Evolutionary conservation across 1,140 invertebrate species (phyloP).

Genomic region (Hermatobates lingyangjiaoensis): DNA sequence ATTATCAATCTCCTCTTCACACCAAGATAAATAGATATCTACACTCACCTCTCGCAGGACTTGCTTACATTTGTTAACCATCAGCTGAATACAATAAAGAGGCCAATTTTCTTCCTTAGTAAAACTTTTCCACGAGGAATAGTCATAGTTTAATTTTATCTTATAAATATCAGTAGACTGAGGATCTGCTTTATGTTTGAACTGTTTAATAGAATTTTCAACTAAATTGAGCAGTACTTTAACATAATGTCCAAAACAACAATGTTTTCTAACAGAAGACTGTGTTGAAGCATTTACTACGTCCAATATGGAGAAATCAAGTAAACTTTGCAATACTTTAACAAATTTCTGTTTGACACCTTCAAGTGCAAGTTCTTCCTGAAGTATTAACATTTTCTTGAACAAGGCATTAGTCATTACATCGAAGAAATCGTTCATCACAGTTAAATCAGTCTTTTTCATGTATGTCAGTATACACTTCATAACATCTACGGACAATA

Average conservation of each 20-base stretch:
- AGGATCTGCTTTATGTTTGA: not conserved
- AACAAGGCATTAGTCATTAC: not conserved
- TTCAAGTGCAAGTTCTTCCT: not conserved
- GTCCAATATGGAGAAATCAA: not conserved
- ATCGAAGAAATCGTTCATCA: not conserved
- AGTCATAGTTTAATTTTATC: not conserved
- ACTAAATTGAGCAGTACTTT: not conserved
- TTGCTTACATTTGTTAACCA: not conserved
- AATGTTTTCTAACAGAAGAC: not conserved
- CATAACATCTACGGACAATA: not conserved
- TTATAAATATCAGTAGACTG: not conserved
- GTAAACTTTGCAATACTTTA: constrained; percentile 1
- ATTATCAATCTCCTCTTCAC: constrained; percentile 2
- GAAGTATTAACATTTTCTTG: not conserved
- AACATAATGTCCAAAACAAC: not conserved
- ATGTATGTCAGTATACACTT: not conserved
- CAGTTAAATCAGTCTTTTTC: not conserved
- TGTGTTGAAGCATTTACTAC: not conserved
- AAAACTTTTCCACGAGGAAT: not conserved
- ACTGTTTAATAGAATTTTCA: not conserved
- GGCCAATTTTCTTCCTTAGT: constrained; percentile 4
- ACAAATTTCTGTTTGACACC: constrained; percentile 1
- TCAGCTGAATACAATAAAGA: not conserved
- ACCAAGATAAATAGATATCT: constrained; percentile 5
- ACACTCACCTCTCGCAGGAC: not conserved